phyloP scores from a whole-genome alignment of 1,140 invertebrate genomes.

The Drosophila rhopaloa region DNA sequence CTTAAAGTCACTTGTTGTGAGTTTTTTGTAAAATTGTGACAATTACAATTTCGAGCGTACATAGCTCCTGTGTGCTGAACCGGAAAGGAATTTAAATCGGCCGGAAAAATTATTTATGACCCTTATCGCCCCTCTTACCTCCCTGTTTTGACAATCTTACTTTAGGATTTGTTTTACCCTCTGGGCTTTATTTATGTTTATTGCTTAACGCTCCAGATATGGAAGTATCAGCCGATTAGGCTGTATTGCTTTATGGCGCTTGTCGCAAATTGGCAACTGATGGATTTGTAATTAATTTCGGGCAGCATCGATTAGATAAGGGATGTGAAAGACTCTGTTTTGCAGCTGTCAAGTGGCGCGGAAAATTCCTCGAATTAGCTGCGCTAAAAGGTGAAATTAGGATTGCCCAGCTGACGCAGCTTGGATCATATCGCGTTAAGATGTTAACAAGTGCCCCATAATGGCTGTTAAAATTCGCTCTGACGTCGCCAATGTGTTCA shows the following conservation, averaged over 20 bases:
- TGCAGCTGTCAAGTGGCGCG: conserved; percentile 19
- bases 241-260: conserved; percentile 55
- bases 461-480: conserved; percentile 21
- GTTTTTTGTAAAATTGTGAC: conserved; percentile 33
- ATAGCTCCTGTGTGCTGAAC: conserved; percentile 31
- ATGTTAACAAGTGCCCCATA: conserved; percentile 29
- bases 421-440: conserved; percentile 20
- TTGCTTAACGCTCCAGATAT: conserved; percentile 8
- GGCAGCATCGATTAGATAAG: conserved; percentile 54
- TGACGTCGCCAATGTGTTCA: conserved; percentile 13
- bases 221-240: conserved; percentile 41
- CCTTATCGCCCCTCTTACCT: conserved; percentile 20
- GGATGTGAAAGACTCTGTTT: conserved; percentile 22
- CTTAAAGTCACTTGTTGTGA: conserved; percentile 5
- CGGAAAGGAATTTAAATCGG: conserved; percentile 43
- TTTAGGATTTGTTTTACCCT: conserved; percentile 4
- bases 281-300: conserved; percentile 70
- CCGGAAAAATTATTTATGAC: conserved; percentile 13
- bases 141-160: conserved; percentile 30
- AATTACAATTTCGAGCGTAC: conserved; percentile 16
- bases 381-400: conserved; percentile 29
- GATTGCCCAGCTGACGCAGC: conserved; percentile 19
- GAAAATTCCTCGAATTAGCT: conserved; percentile 41
- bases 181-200: conserved; percentile 19
- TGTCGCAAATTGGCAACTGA: conserved; percentile 59